Evolutionary conservation across 2,113 vertebrate genomes (phyloP).

Genomic region (Entosphenus tridentatus): DNA sequence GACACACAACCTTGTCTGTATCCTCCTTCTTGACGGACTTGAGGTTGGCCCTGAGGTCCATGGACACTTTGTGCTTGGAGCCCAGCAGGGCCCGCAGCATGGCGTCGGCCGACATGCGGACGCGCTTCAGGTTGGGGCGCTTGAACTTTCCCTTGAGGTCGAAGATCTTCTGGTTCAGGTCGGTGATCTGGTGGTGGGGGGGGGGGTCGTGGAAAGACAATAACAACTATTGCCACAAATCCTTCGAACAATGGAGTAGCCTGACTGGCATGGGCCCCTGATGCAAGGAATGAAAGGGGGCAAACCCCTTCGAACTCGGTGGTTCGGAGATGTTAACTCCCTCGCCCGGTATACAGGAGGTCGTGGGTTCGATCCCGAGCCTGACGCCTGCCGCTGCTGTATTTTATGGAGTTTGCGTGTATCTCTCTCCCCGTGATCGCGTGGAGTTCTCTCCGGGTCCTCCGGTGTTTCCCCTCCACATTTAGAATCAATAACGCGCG

Average conservation of each 20-base stretch:
- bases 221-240: not conserved
- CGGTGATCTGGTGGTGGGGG: slow-evolving; percentile 35
- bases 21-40: slow-evolving; percentile 94
- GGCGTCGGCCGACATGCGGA: slow-evolving; percentile 63
- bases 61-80: slow-evolving; percentile 87
- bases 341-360: not conserved
- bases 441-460: no score
- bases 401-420: no score
- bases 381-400: not conserved
- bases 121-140: slow-evolving; percentile 44
- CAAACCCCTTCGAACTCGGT: no score
- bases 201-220: not conserved
- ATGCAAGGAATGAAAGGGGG: no score
- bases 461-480: no score
- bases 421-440: no score
- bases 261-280: no score
- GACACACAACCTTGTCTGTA: slow-evolving; percentile 45
- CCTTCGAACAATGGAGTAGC: no score
- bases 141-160: slow-evolving; percentile 85
- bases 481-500: no score
- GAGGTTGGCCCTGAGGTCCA: slow-evolving; percentile 76
- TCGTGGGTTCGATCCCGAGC: not conserved
- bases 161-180: slow-evolving; percentile 65
- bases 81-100: slow-evolving; percentile 76
- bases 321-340: no score